Evolutionary conservation across 2,888 invertebrate genomes (phyloP).

Genomic region (Aphodius granarius): DNA sequence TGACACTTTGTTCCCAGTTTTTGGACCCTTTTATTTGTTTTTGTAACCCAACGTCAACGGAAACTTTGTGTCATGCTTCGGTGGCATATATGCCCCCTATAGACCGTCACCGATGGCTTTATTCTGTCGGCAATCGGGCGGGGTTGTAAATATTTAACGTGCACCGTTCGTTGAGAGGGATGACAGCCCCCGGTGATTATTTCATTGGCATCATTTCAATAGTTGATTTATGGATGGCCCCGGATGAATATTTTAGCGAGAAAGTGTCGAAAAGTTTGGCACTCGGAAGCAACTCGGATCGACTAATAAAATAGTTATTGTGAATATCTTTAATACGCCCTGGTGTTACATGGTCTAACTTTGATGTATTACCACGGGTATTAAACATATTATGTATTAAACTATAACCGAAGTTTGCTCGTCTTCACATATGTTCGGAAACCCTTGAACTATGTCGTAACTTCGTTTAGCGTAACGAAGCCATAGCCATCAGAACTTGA

Average conservation of each 20-base stretch:
- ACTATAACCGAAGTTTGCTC: background rate
- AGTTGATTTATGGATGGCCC: background rate
- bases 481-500: background rate
- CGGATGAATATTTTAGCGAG: background rate
- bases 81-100: background rate
- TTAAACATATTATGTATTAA: background rate
- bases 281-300: no score
- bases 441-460: background rate
- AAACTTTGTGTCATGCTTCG: background rate
- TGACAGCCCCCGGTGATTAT: background rate
- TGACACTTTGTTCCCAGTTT: background rate
- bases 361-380: background rate
- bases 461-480: background rate
- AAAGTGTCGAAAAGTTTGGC: background rate
- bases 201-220: background rate
- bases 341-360: background rate
- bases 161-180: background rate
- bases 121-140: background rate
- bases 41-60: background rate
- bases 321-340: background rate
- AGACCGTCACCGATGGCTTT: background rate
- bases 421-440: background rate
- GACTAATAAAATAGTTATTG: no score
- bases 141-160: background rate
- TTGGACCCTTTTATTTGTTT: background rate